Conservation (phyloP, 1,140 invertebrate species). For the Drosophila mayri region DNA sequence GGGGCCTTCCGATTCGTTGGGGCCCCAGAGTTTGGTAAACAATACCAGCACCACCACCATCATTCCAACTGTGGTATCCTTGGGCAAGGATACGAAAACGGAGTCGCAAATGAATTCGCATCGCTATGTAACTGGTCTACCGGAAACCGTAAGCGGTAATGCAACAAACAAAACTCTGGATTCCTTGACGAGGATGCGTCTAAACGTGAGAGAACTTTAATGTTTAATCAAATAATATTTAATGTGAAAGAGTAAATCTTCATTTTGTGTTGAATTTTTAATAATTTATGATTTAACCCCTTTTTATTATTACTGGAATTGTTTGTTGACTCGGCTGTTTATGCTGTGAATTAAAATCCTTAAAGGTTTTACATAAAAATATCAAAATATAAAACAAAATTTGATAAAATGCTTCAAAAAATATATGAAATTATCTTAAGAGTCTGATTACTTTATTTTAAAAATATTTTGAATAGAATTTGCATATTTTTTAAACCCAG, state of each 20-base stretch:
- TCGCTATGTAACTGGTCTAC: constrained; percentile 13
- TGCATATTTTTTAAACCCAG: no score
- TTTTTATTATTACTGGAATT: no score
- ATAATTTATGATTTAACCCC: no score
- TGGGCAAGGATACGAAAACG: not conserved
- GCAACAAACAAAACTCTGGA: not conserved
- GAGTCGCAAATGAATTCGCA: not conserved
- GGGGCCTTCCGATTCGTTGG: not conserved
- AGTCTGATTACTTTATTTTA: no score
- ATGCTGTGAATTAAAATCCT: no score
- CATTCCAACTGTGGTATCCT: constrained; percentile 6
- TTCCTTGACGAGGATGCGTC: not conserved
- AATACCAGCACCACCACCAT: not conserved
- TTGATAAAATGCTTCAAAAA: no score
- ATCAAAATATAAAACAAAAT: no score
- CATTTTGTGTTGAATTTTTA: no score
- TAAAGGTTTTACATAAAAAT: no score
- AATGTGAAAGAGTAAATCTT: not conserved
- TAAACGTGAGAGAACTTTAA: constrained; percentile 17
- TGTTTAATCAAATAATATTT: not conserved
- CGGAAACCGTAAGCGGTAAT: not conserved
- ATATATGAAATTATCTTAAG: no score
- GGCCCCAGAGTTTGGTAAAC: not conserved
- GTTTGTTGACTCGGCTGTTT: no score
- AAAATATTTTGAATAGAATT: no score